Evolutionary conservation across 1,140 invertebrate species (phyloP), one percentile per base, ranked within the genome.

Genomic region (Caenorhabditis inopinata): DNA sequence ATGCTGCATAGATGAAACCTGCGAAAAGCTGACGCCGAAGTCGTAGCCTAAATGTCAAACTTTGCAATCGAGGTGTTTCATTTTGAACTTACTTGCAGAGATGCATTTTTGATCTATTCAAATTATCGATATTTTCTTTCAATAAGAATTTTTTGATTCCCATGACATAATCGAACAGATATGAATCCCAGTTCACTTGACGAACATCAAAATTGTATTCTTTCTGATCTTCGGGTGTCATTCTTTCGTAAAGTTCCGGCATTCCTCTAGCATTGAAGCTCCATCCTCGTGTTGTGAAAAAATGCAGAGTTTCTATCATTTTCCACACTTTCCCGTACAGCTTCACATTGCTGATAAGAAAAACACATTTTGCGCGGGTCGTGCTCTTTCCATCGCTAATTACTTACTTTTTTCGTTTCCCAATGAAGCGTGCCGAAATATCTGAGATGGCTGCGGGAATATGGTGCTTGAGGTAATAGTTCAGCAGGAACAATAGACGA

Each of bases 121-220:
- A 23, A 73, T 89, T 78, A 14, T 84, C 79, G 12, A 89, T 11
- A n/a, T 82, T 73, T 32, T 88, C 87, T 25, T 85, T 81, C 14
- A 88, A 48, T n/a, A 88, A 25, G 76, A 85, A 88, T 11, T 82
- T 82, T 47, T 89, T 88, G 25, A 88, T 79, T 38, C 87, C 87
- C 85, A 88, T 89, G 9, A 87, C 51, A 78, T 88, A 88, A 76
- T 88, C 87, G 48, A 85, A 89, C 16, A 88, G 74, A 77, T 88
- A 88, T 3, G 76, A 46, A 45, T 87, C 85, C 87, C 87, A 88
- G 32, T 88, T 49, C 0, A 88, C 48, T 81, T 87, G 84, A 11
- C 87, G 84, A 27, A 88, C 75, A 74, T 88, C 87, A 47, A 88
- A 89, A 77, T 88, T 87, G 74, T 84, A 88, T 4, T 80, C 58